Evolutionary conservation across 2,113 vertebrate genomes (phyloP).

Genomic region (Eidolon helvum): DNA sequence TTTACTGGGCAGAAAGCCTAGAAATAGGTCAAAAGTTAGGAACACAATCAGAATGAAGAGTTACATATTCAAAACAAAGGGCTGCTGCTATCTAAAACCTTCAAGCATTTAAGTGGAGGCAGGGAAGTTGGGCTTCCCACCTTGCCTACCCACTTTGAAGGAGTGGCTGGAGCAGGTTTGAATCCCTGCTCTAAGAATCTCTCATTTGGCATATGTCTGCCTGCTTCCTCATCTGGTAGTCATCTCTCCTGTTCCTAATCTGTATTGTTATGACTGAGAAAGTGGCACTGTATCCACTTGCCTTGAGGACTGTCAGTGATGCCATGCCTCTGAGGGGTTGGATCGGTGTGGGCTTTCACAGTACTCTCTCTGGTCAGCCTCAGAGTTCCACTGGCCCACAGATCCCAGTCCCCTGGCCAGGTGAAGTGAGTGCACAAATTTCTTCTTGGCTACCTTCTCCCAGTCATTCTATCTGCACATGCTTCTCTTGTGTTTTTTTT

Average conservation of each 20-base stretch:
- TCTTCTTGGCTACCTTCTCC: background rate
- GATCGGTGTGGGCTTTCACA: background rate
- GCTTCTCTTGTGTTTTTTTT: background rate
- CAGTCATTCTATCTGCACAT: background rate
- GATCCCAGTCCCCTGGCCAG: background rate
- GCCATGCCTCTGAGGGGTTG: background rate
- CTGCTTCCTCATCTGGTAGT: background rate
- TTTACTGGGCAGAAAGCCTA: constrained; percentile 6
- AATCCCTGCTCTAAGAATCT: background rate
- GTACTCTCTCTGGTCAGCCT: background rate
- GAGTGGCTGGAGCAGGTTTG: background rate
- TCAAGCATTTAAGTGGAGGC: background rate
- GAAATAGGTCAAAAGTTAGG: background rate
- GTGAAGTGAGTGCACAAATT: background rate
- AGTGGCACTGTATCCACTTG: background rate
- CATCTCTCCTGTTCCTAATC: background rate
- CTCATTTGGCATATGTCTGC: background rate
- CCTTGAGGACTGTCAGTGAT: background rate
- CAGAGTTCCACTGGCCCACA: background rate
- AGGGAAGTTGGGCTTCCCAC: background rate
- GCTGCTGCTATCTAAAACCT: background rate
- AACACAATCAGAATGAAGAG: background rate
- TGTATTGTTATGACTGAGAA: background rate
- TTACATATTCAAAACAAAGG: background rate
- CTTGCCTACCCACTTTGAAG: background rate